phyloP scores from a whole-genome alignment of 64 coral and sea anemone genomes.

The Pachyseris speciosa region DNA sequence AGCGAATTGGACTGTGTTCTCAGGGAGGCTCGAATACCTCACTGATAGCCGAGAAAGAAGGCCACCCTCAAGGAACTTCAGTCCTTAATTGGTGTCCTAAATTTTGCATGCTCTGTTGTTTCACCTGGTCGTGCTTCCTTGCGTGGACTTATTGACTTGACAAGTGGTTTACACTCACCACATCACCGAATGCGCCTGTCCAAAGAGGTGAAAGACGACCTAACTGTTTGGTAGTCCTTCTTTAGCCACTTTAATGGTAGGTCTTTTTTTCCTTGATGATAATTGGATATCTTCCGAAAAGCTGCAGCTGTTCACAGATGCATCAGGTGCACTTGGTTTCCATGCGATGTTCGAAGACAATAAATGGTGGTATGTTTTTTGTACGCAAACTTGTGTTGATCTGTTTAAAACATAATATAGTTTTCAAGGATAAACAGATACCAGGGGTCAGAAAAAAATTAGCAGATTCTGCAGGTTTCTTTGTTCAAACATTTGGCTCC shows the following conservation, averaged over 20 bases:
- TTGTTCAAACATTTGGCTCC: not conserved
- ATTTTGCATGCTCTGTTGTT: conserved; percentile 5
- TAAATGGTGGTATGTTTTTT: conserved; percentile 5
- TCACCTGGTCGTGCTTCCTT: not conserved
- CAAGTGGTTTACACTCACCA: not conserved
- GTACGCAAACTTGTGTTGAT: not conserved
- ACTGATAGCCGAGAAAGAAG: not conserved
- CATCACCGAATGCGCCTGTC: not conserved
- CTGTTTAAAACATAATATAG: conserved; percentile 3
- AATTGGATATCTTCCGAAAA: not conserved
- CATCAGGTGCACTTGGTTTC: not conserved
- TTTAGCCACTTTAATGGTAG: not conserved
- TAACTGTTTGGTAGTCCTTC: not conserved
- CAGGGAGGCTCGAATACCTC: too few relatives aligned
- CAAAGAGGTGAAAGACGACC: not conserved
- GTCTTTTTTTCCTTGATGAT: conserved; percentile 2
- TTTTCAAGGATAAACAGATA: conserved; percentile 7
- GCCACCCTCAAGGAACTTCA: not conserved
- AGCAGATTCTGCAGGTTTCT: not conserved
- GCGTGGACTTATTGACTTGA: conserved; percentile 2
- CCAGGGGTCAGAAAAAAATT: not conserved
- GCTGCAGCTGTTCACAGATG: conserved; percentile 1
- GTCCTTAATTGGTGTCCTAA: not conserved
- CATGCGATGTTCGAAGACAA: not conserved
- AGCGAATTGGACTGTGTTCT: too few relatives aligned